These are phyloP conservation scores for Embidobia sp. DNA, from an alignment of 2,888 invertebrate species.

Conservation along the genomic window DNA sequence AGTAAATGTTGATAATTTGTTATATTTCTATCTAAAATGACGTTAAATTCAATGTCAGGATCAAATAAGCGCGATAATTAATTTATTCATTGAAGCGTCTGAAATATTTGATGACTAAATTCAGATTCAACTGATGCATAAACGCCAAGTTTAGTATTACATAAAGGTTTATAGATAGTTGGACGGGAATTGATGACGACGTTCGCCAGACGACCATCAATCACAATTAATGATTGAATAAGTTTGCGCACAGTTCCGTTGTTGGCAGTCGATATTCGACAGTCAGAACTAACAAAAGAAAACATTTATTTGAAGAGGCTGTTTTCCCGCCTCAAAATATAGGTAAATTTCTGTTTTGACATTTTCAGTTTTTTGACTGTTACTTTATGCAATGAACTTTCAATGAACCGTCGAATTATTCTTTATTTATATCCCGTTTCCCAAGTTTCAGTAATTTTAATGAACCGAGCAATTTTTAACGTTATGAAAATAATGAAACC, in stretches of 20 bases:
- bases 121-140: not conserved
- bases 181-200: slow-evolving; percentile 2
- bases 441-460: too few species aligned
- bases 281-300: not conserved
- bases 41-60: too few species aligned
- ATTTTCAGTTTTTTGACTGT: too few species aligned
- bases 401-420: too few species aligned
- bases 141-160: not conserved
- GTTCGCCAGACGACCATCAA: slow-evolving; percentile 1
- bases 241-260: not conserved
- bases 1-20: too few species aligned
- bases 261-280: not conserved
- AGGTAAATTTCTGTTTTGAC: too few species aligned
- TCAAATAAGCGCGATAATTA: too few species aligned
- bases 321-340: not conserved
- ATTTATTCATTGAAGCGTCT: not conserved
- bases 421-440: too few species aligned
- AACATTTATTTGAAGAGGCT: not conserved
- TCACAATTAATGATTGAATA: slow-evolving; percentile 15
- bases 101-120: not conserved
- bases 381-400: too few species aligned
- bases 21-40: too few species aligned
- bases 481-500: too few species aligned
- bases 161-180: slow-evolving; percentile 7
- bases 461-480: too few species aligned